phyloP scores from a whole-genome alignment of 2,113 vertebrate species.

The Pedetes capensis region DNA sequence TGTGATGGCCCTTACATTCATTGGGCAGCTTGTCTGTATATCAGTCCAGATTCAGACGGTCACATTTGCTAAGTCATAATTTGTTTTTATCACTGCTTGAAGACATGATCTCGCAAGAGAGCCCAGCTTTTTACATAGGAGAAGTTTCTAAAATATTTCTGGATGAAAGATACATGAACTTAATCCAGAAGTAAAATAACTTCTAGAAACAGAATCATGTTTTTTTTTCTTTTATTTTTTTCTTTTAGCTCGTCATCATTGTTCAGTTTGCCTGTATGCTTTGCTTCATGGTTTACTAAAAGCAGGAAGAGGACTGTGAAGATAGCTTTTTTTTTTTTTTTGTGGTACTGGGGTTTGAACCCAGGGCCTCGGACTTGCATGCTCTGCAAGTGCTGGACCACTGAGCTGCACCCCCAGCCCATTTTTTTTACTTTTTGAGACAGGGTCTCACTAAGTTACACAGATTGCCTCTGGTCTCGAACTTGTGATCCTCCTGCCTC shows the following conservation, averaged over 20 bases:
- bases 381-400: no score
- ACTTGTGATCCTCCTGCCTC: no score
- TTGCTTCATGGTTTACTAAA: slow-evolving; percentile 18
- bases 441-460: no score
- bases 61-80: not conserved
- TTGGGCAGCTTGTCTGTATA: not conserved
- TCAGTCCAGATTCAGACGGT: not conserved
- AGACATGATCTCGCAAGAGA: not conserved
- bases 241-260: not conserved
- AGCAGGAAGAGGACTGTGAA: not conserved
- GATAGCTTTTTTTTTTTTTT: not conserved
- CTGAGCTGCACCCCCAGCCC: no score
- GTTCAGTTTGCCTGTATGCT: not conserved
- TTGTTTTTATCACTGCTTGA: not conserved
- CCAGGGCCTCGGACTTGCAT: no score
- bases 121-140: not conserved
- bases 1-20: not conserved
- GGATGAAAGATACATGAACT: not conserved
- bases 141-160: not conserved
- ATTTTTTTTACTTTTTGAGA: no score
- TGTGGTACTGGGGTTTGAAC: no score
- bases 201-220: not conserved
- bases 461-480: no score
- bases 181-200: slow-evolving; percentile 14
- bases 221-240: no score